These are phyloP conservation scores for Caenorhabditis becei DNA, from an alignment of 2,888 invertebrate species.

Conservation along the genomic window DNA sequence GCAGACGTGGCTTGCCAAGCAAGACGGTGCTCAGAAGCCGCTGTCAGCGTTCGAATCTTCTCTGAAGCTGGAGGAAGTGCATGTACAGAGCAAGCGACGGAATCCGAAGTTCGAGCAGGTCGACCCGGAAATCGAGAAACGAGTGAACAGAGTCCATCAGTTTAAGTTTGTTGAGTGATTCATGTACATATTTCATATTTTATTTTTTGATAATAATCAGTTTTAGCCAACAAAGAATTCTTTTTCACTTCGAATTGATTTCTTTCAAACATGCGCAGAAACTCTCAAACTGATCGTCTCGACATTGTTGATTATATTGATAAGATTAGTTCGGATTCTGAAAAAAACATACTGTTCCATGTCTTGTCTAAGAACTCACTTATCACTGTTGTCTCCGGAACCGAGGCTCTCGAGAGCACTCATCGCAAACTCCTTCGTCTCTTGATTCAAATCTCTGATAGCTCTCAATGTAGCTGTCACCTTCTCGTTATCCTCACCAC, in stretches of 20 bases:
- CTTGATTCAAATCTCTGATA: conserved; percentile 54
- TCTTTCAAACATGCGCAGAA: conserved; percentile 51
- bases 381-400: conserved; percentile 26
- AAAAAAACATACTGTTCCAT: neutral
- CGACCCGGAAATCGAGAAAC: conserved; percentile 32
- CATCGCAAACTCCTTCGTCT: conserved; percentile 55
- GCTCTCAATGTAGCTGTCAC: conserved; percentile 29
- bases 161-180: conserved; percentile 37
- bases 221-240: neutral
- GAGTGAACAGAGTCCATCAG: conserved; percentile 32
- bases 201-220: conserved; percentile 5
- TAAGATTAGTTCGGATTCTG: conserved; percentile 53
- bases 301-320: conserved; percentile 56
- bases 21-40: conserved; percentile 19
- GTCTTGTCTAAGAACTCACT: neutral
- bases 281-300: conserved; percentile 61
- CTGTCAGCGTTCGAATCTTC: conserved; percentile 36
- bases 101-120: conserved; percentile 23
- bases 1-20: conserved; percentile 32
- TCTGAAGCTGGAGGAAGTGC: conserved; percentile 29
- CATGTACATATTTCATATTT: neutral
- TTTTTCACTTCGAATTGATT: neutral
- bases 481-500: conserved; percentile 28
- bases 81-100: conserved; percentile 14
- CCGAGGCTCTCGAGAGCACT: conserved; percentile 42